phyloP scores from a whole-genome alignment of 2,888 invertebrate species.

The Tromatobia lineatoria region DNA sequence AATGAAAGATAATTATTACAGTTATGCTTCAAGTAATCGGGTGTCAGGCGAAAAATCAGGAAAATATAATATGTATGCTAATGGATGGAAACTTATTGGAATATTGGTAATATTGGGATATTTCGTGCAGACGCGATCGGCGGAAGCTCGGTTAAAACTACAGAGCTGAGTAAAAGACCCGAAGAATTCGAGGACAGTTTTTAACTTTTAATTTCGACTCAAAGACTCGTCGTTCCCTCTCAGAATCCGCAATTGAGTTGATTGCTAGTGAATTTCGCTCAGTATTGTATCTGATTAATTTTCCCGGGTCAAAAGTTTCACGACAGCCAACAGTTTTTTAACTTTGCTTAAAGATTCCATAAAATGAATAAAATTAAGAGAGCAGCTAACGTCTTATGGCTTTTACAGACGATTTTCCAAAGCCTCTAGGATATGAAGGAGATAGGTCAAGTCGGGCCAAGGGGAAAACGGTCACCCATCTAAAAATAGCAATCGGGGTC shows the following conservation, averaged over 20 bases:
- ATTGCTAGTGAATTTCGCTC: constrained; percentile 29
- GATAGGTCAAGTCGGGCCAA: too few species aligned
- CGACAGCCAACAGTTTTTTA: neutral
- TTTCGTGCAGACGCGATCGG: constrained; percentile 45
- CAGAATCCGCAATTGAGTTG: constrained; percentile 39
- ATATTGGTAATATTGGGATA: constrained; percentile 65
- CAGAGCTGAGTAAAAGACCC: neutral
- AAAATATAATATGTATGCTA: constrained; percentile 71
- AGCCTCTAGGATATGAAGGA: constrained; percentile 13
- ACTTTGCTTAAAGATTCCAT: constrained; percentile 5
- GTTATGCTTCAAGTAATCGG: constrained; percentile 61
- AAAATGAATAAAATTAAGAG: constrained; percentile 12
- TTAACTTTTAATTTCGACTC: constrained; percentile 51
- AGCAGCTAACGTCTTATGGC: constrained; percentile 7
- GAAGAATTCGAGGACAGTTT: constrained; percentile 34
- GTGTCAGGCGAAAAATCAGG: constrained; percentile 57
- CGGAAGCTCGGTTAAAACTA: constrained; percentile 25
- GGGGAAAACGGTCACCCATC: too few species aligned
- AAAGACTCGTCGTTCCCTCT: constrained; percentile 17
- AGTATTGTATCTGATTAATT: constrained; percentile 21
- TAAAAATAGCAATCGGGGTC: too few species aligned
- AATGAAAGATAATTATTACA: too few species aligned
- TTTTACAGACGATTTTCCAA: neutral
- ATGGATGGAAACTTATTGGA: constrained; percentile 62
- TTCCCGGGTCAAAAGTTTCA: constrained; percentile 21